A percentile compares a stretch with the other conserved stretches of the same genome.
Conservation (phyloP, 1,140 invertebrate genomes). For the Myzus persicae region DNA sequence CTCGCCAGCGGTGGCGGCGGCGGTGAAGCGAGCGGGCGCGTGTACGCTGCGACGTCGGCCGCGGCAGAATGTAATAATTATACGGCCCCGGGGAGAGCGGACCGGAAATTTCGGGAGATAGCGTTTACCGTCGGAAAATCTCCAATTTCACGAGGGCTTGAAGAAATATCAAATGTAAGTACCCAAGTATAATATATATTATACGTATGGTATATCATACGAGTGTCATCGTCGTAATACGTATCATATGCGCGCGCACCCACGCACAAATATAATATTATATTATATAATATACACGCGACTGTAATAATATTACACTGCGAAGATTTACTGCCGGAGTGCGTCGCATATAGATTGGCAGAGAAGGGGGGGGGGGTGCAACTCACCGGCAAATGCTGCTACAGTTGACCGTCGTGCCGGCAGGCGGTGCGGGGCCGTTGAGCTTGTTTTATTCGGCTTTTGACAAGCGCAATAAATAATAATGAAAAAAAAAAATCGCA, state of each 20-base stretch:
- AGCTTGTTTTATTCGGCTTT: background rate
- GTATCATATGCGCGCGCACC: background rate
- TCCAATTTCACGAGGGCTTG: background rate
- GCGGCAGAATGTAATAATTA: background rate
- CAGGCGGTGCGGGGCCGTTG: background rate
- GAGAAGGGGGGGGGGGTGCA: too few relatives aligned
- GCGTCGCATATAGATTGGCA: background rate
- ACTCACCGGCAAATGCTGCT: background rate
- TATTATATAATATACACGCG: too few relatives aligned
- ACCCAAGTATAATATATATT: too few relatives aligned
- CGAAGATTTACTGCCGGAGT: background rate
- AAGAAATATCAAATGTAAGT: background rate
- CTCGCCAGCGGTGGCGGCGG: background rate
- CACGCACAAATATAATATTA: background rate
- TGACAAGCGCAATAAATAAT: conserved; percentile 45
- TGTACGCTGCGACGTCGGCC: background rate
- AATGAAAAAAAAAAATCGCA: background rate
- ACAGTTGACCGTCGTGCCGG: background rate
- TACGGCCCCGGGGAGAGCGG: background rate
- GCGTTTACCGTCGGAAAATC: conserved; percentile 10
- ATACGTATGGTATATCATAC: background rate
- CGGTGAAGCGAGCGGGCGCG: too few relatives aligned
- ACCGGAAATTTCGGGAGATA: conserved; percentile 42
- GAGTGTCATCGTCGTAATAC: background rate
- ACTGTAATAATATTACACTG: too few relatives aligned